Evolutionary conservation across 2,888 invertebrate species (phyloP).

Genomic region (Labia minor): DNA sequence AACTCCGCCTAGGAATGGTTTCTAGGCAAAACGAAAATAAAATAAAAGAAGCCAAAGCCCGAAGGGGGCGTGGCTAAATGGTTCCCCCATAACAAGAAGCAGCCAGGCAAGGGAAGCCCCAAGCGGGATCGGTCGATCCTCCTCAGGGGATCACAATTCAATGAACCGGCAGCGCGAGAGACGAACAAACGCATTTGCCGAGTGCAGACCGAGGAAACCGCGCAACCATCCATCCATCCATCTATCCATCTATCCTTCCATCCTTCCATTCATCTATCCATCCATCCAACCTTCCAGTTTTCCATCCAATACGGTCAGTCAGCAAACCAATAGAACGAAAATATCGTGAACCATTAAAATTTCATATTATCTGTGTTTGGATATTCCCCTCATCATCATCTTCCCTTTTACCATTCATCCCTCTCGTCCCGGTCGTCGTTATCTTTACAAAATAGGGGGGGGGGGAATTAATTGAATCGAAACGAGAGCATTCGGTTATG

Average conservation of each 20-base stretch:
- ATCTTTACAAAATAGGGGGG: no score
- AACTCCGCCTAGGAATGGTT: background rate
- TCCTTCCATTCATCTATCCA: no score
- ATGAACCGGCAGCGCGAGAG: slow-evolving; percentile 8
- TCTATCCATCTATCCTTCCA: no score
- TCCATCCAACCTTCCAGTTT: no score
- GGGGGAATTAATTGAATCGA: no score
- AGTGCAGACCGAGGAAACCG: slow-evolving; percentile 4
- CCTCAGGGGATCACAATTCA: background rate
- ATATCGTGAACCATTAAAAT: background rate
- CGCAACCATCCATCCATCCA: background rate
- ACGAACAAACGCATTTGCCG: slow-evolving; percentile 6
- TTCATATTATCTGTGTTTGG: background rate
- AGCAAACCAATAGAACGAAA: no score
- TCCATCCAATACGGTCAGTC: no score
- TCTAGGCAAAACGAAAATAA: background rate
- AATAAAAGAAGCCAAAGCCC: background rate
- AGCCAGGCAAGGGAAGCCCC: background rate
- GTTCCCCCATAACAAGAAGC: background rate
- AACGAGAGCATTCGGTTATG: no score
- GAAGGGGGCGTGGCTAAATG: background rate
- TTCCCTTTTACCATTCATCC: no score
- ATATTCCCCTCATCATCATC: no score
- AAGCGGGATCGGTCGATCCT: no score
- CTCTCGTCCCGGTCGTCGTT: no score